These are phyloP conservation scores for Conger conger DNA, from an alignment of 2,113 vertebrate genomes.

Conservation along the genomic window DNA sequence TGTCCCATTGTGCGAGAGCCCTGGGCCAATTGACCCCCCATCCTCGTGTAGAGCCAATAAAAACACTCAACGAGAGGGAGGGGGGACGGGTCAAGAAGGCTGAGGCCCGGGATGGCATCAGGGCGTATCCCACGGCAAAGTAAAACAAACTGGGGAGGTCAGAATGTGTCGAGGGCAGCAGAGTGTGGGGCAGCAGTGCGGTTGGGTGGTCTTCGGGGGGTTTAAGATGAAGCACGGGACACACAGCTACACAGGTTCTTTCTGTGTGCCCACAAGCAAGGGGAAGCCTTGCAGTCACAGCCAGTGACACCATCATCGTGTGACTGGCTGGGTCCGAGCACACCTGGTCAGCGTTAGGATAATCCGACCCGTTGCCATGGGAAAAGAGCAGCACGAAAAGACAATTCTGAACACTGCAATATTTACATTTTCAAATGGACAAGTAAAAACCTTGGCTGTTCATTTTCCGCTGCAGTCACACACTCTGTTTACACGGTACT, in stretches of 20 bases:
- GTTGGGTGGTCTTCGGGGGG: neutral
- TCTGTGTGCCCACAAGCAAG: neutral
- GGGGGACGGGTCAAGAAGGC: neutral
- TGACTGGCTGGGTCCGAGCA: neutral
- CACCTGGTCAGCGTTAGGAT: neutral
- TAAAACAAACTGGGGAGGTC: neutral
- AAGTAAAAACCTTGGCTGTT: neutral
- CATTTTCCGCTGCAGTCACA: neutral
- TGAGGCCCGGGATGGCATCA: neutral
- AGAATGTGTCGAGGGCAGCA: neutral
- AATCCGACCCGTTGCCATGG: too few species aligned
- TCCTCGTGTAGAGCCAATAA: neutral
- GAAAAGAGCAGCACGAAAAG: neutral
- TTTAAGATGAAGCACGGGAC: neutral
- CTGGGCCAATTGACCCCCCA: neutral
- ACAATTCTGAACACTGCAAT: neutral
- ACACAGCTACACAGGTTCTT: neutral
- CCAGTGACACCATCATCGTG: neutral
- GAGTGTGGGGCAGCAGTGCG: neutral
- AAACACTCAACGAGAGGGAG: neutral
- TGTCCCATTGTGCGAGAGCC: neutral
- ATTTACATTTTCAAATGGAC: neutral
- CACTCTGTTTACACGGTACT: neutral
- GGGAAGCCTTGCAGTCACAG: neutral
- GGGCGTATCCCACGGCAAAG: neutral